A percentile compares a stretch with the other conserved stretches of the same genome.
Conservation (phyloP, 2,888 invertebrate genomes). For the Dascillus cervinus region DNA sequence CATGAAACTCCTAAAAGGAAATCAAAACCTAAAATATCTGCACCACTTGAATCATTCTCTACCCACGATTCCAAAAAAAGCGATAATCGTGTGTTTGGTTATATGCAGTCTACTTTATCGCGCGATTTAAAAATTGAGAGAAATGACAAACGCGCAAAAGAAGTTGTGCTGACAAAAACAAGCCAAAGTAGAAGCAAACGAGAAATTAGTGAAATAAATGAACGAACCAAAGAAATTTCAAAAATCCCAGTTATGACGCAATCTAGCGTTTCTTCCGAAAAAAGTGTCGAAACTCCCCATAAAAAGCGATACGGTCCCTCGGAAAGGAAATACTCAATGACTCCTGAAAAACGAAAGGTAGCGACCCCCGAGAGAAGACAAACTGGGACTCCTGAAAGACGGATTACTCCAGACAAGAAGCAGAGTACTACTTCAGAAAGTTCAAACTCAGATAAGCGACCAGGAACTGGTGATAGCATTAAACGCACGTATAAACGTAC, state of each 20-base stretch:
- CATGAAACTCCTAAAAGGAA: slow-evolving; percentile 10
- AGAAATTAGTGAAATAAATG: slow-evolving; percentile 4
- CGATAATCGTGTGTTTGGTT: slow-evolving; percentile 40
- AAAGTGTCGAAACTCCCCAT: slow-evolving; percentile 4
- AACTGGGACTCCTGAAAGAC: no score
- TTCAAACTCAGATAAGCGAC: no score
- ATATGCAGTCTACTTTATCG: slow-evolving; percentile 55
- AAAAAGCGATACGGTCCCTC: slow-evolving; percentile 26
- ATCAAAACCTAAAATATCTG: not conserved
- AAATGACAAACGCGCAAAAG: slow-evolving; percentile 15
- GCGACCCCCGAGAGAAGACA: no score
- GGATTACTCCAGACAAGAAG: no score
- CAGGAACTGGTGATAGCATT: not conserved
- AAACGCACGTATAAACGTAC: not conserved
- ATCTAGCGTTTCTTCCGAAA: slow-evolving; percentile 1
- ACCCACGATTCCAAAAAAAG: not conserved
- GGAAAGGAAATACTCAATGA: slow-evolving; percentile 22
- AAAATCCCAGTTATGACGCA: not conserved
- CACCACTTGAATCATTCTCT: slow-evolving; percentile 11
- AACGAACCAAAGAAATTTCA: slow-evolving; percentile 2
- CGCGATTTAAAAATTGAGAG: slow-evolving; percentile 48
- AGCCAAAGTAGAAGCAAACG: slow-evolving; percentile 20
- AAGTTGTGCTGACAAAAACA: slow-evolving; percentile 14
- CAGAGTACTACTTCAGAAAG: no score
- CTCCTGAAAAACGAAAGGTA: no score